Base-by-base conservation (phyloP, 1,140 invertebrate species). In the Achroia grisella region DNA sequence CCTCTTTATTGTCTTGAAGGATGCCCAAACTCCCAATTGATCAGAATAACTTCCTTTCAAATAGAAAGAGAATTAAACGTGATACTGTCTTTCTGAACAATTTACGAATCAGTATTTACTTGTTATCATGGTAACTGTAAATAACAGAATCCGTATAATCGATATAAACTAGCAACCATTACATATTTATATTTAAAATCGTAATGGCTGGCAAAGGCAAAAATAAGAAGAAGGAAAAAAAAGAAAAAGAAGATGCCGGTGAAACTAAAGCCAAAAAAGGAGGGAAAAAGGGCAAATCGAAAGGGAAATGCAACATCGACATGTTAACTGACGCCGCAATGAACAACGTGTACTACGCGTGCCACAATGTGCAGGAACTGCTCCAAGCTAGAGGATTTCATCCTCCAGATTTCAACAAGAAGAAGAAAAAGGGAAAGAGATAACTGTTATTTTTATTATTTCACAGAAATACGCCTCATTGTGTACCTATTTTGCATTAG, bases 311-410 rank as follows among this genome's bases (percentile, higher is more conserved):
- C 51, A 89, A 91, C 10, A 92, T 94, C 29, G 94, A 96, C 55
- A 93, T 95, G 51, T 92, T 95, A 44, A 95, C 92, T 42, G 93
- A 94, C 55, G 90, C 92, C n/a, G 93, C 93, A 0, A 94, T 96
- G 92, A 91, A 94, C 54, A 96, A 96, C 66, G 94, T 94, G 2
- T 96, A 96, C 71, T 93, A 93, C 62, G 93, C 92, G 1, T 96
- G 94, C 63, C 94, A 96, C 58, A 96, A 95, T 78, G 91, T 96
- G 0, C 94, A 95, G 81, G 94, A 95, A 71, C 76, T 94, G 2
- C 68, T 90, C 0, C 90, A 91, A 53, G 91, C 89, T 9, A 88
- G 94, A 45, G 94, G 94, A 1, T 96, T 95, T 72, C 91, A 92
- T 12, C 95, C 94, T 89, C 92, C 93, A 10, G 93, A 94, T 48